Percentiles rank a stretch among this genome's conserved stretches.
These are phyloP conservation scores for Trichopoda pennipes DNA, from an alignment of 2,888 invertebrate genomes.

Conservation along the genomic window DNA sequence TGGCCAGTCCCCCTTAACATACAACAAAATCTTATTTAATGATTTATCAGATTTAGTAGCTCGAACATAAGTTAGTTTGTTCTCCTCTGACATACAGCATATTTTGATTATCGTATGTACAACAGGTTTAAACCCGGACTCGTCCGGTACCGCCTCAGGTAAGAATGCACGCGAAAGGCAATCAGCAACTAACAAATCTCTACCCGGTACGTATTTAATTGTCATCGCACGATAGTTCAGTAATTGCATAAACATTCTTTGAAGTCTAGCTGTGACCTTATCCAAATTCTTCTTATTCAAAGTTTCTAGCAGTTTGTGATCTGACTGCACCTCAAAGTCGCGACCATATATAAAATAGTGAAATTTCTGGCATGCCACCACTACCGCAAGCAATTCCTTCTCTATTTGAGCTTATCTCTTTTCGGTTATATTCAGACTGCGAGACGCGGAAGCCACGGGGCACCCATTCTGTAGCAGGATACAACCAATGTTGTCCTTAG, in stretches of 20 bases:
- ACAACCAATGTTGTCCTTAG: too few species aligned
- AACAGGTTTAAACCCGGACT: too few species aligned
- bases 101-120: too few species aligned
- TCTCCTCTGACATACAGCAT: too few species aligned
- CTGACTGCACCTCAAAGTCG: background rate
- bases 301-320: slow-evolving; percentile 19
- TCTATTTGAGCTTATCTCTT: slow-evolving; percentile 17
- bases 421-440: background rate
- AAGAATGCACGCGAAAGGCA: background rate
- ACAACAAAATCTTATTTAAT: too few species aligned
- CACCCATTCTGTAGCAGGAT: too few species aligned
- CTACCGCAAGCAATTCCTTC: background rate
- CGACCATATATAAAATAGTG: slow-evolving; percentile 6
- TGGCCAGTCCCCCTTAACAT: too few species aligned
- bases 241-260: slow-evolving; percentile 6
- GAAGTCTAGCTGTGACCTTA: slow-evolving; percentile 24
- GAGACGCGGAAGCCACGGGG: background rate
- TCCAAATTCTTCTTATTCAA: slow-evolving; percentile 23
- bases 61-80: too few species aligned
- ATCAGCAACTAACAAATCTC: slow-evolving; percentile 2
- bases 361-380: background rate
- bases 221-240: too few species aligned
- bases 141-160: background rate
- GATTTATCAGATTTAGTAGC: too few species aligned
- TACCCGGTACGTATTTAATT: background rate